phyloP scores from a whole-genome alignment of 64 coral and sea anemone genomes.

The Trachythela sp. region DNA sequence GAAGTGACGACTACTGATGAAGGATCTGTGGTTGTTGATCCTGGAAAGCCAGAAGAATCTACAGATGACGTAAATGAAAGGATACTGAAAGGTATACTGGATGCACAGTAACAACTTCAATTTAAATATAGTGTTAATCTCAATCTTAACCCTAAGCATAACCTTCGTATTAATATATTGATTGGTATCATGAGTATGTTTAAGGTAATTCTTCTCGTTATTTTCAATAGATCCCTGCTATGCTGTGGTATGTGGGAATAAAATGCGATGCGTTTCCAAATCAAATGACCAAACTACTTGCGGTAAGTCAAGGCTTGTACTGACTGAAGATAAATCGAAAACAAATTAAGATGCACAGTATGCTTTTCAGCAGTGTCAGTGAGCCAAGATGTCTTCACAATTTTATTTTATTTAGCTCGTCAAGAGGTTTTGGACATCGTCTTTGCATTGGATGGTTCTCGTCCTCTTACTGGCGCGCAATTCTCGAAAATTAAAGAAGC shows the following conservation, averaged over 20 bases:
- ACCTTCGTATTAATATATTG: no score
- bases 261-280: not conserved
- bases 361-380: not conserved
- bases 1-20: not conserved
- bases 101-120: not conserved
- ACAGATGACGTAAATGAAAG: not conserved
- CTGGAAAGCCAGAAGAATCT: not conserved
- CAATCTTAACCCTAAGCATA: no score
- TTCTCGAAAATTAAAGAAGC: constrained; percentile 45
- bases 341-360: not conserved
- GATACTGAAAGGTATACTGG: not conserved
- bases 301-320: not conserved
- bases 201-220: no score
- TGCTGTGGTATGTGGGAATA: not conserved
- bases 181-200: no score
- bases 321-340: not conserved
- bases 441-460: constrained; percentile 32
- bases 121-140: no score
- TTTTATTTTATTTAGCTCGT: not conserved
- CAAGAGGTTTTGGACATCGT: constrained; percentile 34
- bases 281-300: not conserved
- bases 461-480: not conserved
- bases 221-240: not conserved
- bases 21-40: not conserved
- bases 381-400: not conserved